Percentiles rank a stretch among this genome's conserved stretches.
Evolutionary conservation across 2,797 vertebrate genomes (phyloP).

Genomic region (Gallinago stenura): DNA sequence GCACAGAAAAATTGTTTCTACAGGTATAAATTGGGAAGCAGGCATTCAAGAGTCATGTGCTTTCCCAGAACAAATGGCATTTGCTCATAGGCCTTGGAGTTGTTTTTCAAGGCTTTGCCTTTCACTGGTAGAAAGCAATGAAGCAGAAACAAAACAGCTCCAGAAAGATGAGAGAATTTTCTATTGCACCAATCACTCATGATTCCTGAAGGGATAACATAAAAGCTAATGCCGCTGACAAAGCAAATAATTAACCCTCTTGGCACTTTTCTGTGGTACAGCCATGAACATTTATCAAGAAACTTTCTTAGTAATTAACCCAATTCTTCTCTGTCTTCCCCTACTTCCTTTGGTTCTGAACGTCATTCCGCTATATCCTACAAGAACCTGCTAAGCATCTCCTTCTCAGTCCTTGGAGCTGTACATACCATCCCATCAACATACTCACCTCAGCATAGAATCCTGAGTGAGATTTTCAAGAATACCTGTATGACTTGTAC

Average conservation of each 20-base stretch:
- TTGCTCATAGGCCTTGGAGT: background rate
- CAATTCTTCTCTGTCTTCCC: background rate
- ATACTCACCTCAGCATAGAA: background rate
- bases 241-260: slow-evolving; percentile 27
- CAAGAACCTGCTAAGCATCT: background rate
- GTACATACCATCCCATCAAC: background rate
- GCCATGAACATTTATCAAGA: background rate
- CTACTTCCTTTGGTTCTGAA: background rate
- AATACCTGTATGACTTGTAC: background rate
- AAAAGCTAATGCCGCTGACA: background rate
- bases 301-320: background rate
- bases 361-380: background rate
- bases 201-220: background rate
- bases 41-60: background rate
- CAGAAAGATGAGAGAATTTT: slow-evolving; percentile 4
- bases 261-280: background rate
- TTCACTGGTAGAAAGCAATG: background rate
- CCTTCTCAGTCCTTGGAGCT: background rate
- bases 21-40: background rate
- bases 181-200: background rate
- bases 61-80: background rate
- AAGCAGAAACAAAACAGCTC: background rate
- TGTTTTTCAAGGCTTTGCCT: background rate
- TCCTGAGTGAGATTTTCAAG: background rate
- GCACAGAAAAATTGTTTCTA: background rate